These are phyloP conservation scores for Macrobrachium nipponense DNA, from an alignment of 1,140 invertebrate species.

Conservation along the genomic window DNA sequence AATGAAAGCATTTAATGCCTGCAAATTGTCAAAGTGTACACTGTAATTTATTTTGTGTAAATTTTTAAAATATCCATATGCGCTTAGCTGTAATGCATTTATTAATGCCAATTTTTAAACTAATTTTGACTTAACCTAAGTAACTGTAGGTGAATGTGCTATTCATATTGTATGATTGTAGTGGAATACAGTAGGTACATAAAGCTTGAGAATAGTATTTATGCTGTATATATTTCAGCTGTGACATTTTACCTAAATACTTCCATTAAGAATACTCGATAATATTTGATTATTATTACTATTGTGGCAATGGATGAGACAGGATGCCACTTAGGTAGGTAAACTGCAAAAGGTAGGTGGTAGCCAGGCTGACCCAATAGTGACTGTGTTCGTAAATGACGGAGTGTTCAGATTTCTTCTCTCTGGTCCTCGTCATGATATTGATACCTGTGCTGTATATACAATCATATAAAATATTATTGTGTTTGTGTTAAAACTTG, in stretches of 20 bases:
- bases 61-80: too few species aligned
- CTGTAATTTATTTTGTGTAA: too few species aligned
- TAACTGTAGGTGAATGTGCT: background rate
- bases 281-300: slow-evolving; percentile 22
- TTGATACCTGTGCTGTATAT: too few species aligned
- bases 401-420: background rate
- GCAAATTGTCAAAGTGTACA: too few species aligned
- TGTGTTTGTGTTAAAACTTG: too few species aligned
- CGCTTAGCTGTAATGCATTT: too few species aligned
- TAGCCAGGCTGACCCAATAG: slow-evolving; percentile 36
- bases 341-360: slow-evolving; percentile 30
- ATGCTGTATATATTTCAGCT: slow-evolving; percentile 26
- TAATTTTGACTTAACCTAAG: background rate
- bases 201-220: slow-evolving; percentile 7
- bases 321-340: slow-evolving; percentile 27
- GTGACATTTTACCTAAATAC: slow-evolving; percentile 11
- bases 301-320: slow-evolving; percentile 26
- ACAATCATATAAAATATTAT: too few species aligned
- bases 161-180: slow-evolving; percentile 5
- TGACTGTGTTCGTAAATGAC: slow-evolving; percentile 28
- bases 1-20: slow-evolving; percentile 50
- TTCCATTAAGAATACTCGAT: slow-evolving; percentile 6
- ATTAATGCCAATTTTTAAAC: background rate
- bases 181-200: too few species aligned
- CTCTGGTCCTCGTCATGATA: too few species aligned